phyloP scores from a whole-genome alignment of 2,797 vertebrate genomes.

The Lemur catta region DNA sequence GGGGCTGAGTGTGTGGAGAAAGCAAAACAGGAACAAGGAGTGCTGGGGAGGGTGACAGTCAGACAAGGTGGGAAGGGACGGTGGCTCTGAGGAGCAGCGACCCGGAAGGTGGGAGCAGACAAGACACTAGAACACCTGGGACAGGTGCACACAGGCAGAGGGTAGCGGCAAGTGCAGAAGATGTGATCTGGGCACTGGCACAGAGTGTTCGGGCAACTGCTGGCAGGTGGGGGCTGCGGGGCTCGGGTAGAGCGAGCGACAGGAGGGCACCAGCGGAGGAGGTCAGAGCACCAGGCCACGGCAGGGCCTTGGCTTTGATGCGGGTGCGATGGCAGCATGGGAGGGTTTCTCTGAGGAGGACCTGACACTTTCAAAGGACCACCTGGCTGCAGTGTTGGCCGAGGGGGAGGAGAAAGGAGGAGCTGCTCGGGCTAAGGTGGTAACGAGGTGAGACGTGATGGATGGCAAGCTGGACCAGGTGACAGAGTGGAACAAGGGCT shows the following conservation, averaged over 20 bases:
- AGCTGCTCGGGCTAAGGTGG: background rate
- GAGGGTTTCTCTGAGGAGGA: background rate
- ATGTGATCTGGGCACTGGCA: background rate
- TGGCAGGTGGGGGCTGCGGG: no score
- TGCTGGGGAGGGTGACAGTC: fast-evolving
- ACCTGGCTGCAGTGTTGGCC: no score
- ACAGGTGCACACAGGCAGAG: background rate
- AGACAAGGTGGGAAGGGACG: background rate
- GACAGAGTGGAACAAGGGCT: background rate
- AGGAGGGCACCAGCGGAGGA: background rate
- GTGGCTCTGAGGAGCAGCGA: fast-evolving
- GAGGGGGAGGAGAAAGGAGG: background rate
- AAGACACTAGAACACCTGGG: background rate
- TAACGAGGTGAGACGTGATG: background rate
- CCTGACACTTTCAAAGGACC: background rate
- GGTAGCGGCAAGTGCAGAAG: background rate
- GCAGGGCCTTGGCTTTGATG: background rate
- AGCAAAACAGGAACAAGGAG: background rate
- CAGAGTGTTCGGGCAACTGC: background rate
- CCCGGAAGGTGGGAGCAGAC: background rate
- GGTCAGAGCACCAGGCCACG: background rate
- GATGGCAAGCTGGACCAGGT: background rate
- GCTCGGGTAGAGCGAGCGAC: background rate
- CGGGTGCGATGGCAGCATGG: background rate
- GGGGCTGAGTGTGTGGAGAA: background rate